These are phyloP conservation scores for Anthoscopus minutus DNA, from an alignment of 2,113 vertebrate genomes.

Conservation along the genomic window DNA sequence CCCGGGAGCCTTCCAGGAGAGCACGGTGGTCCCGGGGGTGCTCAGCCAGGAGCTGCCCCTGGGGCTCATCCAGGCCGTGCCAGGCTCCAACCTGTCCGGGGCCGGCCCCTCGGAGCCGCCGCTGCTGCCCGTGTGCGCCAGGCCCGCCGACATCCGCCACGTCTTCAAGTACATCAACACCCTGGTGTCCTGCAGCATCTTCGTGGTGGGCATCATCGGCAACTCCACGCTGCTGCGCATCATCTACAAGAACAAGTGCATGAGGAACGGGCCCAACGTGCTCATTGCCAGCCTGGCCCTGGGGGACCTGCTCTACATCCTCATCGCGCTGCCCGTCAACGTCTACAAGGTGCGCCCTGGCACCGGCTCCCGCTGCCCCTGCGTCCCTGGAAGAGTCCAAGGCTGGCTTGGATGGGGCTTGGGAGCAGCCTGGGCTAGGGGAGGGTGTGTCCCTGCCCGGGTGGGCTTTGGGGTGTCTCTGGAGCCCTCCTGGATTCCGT, in stretches of 20 bases:
- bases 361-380: too few species aligned
- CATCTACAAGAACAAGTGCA: conserved; percentile 92
- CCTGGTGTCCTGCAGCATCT: conserved; percentile 85
- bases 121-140: conserved; percentile 73
- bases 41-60: conserved; percentile 3
- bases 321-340: conserved; percentile 86
- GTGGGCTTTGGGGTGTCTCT: background rate
- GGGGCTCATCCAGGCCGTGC: background rate
- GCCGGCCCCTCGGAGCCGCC: background rate
- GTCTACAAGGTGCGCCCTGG: conserved; percentile 91
- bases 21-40: background rate
- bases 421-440: background rate
- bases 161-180: conserved; percentile 89
- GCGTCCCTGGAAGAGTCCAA: background rate
- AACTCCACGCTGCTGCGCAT: conserved; percentile 87
- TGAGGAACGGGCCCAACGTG: conserved; percentile 89
- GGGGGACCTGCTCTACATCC: conserved; percentile 87
- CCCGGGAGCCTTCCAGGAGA: background rate
- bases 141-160: conserved; percentile 77
- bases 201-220: conserved; percentile 85
- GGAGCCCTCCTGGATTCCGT: background rate
- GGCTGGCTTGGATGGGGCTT: background rate
- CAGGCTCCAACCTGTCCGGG: background rate
- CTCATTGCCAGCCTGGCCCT: conserved; percentile 87
- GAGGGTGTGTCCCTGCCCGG: background rate